Evolutionary conservation across 2,113 vertebrate species (phyloP), one percentile per base, ranked within the genome.

Genomic region (Rhinoderma darwinii): DNA sequence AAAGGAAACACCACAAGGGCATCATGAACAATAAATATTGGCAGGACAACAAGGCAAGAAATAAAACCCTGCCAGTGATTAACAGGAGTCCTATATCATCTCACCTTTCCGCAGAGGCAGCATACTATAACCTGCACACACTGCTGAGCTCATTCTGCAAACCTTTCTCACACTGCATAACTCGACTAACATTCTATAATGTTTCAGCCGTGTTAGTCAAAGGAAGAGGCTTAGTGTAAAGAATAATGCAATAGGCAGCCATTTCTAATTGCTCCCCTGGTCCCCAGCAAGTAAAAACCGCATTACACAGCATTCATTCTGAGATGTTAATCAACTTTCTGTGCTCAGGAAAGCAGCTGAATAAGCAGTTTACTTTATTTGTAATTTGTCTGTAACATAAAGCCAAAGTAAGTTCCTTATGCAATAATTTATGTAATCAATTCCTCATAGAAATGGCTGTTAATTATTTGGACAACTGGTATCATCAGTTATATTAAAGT

Each of bases 251-350:
- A 74, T 20, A 39, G 37, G 70, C 32, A 73, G 72, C 37, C 72
- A 43, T 74, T 74, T 74, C 72, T 39, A 74, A 74, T 43, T 74
- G 72, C 72, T 74, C 72, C 72, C 72, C 37, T 74, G 72, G 39
- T 20, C 35, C 72, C 37, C 72, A 41, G 72, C 37, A 74, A n/a
- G 37, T 35, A 41, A 39, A 20, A 17, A 39, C 37, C 39, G 37
- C 72, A 74, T 41, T 74, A 74, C 39, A 25, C 20, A 41, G 72
- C 41, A 39, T 74, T 37, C 72, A n/a, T 39, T 25, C 37, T 74
- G 37, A 74, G 39, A 74, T 35, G 37, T 74, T 74, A 74, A 74
- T 74, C 72, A 74, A 74, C 37, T 43, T 43, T 41, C 72, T 43
- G 72, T 22, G 20, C 39, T 74, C 25, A 35, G 12, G 72, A 39